Evolutionary conservation across 1,140 invertebrate genomes (phyloP).

Genomic region (Lamellibrachia luymesi): DNA sequence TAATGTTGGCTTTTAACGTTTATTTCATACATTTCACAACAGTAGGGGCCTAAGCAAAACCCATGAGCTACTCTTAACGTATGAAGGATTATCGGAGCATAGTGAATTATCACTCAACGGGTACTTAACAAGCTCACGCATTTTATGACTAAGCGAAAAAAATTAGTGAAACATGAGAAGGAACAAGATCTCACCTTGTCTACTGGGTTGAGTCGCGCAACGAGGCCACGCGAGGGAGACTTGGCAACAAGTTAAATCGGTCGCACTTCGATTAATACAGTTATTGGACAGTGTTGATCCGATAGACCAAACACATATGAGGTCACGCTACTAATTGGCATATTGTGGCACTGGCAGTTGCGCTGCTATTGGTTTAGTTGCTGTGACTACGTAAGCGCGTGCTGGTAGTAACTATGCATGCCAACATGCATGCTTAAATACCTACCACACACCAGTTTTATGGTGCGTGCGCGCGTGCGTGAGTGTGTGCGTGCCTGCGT

Average conservation of each 20-base stretch:
- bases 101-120: no score
- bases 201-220: background rate
- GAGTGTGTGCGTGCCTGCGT: background rate
- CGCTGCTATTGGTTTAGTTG: background rate
- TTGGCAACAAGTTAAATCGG: background rate
- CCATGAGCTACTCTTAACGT: no score
- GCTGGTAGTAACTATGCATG: no score
- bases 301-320: background rate
- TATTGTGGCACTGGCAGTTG: background rate
- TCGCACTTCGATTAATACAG: background rate
- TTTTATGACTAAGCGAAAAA: no score
- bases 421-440: no score
- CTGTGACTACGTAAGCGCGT: no score
- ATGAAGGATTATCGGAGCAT: no score
- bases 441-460: no score
- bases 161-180: background rate
- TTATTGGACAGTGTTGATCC: background rate
- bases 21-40: no score
- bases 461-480: background rate
- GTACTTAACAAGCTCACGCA: no score
- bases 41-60: no score
- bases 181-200: background rate
- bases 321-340: background rate
- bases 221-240: background rate
- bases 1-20: no score